Evolutionary conservation across 2,888 invertebrate species (phyloP).

Genomic region (Strigamia maritima): DNA sequence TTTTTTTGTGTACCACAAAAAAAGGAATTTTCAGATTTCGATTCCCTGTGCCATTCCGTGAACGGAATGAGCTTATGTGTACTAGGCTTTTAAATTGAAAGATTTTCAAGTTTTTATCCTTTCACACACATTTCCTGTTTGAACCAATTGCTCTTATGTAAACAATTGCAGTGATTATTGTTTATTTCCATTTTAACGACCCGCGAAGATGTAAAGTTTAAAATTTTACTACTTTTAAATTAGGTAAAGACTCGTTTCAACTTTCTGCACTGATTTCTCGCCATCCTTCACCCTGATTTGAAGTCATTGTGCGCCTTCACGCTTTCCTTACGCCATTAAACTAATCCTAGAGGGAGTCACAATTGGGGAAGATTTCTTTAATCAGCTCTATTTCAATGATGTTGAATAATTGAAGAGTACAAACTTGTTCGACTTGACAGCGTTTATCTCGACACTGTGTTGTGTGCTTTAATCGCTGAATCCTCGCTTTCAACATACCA

Average conservation of each 20-base stretch:
- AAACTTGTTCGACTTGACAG: conserved; percentile 27
- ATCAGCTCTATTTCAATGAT: conserved; percentile 24
- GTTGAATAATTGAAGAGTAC: conserved; percentile 27
- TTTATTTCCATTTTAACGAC: not conserved
- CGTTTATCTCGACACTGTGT: not conserved
- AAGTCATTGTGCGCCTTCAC: not conserved
- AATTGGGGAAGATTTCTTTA: conserved; percentile 21
- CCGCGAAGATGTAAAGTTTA: not conserved
- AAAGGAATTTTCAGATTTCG: no score
- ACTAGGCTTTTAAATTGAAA: no score
- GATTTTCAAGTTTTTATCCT: no score
- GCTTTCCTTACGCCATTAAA: conserved; percentile 13
- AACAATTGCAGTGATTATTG: no score
- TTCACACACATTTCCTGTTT: no score
- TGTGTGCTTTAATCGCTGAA: not conserved
- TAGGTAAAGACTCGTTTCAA: not conserved
- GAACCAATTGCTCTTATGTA: no score
- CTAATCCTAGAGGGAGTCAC: conserved; percentile 21
- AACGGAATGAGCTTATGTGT: no score
- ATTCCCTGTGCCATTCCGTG: no score
- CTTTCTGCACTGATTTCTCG: not conserved
- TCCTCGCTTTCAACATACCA: not conserved
- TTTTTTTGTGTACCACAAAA: no score
- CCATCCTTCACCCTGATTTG: not conserved
- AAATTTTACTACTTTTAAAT: not conserved